Evolutionary conservation across 2,888 invertebrate species (phyloP), one percentile per base, ranked within the genome.

Genomic region (Linhomoeus sp.): DNA sequence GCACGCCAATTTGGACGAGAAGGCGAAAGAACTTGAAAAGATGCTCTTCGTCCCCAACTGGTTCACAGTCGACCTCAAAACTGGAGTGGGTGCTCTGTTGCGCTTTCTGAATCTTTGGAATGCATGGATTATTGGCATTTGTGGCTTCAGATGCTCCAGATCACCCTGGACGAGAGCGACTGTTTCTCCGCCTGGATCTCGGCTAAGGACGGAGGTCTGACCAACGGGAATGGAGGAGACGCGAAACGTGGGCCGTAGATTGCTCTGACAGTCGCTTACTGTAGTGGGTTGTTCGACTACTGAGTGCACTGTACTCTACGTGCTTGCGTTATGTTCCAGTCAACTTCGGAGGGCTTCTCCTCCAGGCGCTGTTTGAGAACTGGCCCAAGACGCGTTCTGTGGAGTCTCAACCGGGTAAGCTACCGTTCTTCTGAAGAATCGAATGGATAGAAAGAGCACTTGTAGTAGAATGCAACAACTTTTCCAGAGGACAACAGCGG

Each of bases 151-250:
- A 84, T 94, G 83, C 73, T 94, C 59, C 92, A 92, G 12, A 86
- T 97, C 65, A 92, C 94, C 63, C 74, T 97, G 57, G 97, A 99
- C 66, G 97, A 97, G 70, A 82, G 83, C 1, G 97, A 97, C 66
- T 94, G 92, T 66, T 81, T 97, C 61, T 80, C 88, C 36, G 92
- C 97, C 0, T 99, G 97, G 97, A 87, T 97, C 3, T 88, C 92
- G 44, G 85, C 88, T 0, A 81, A 80, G 65, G 97, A 97, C 65
- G 82, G 86, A 24, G 90, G 87, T 0, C 74, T 94, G 55, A 78
- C 17, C 14, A 7, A 14, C 29, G 2, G 5, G 17, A 33, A 29
- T 45, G 41, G 12, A 5, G 37, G n/a, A 3, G 37, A 37, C 17
- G 19, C 37, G 9, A 37, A 37, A 37, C 19, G 37, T 37, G 7